phyloP scores from a whole-genome alignment of 2,888 invertebrate species.

The Tanytarsus gracilentus region DNA sequence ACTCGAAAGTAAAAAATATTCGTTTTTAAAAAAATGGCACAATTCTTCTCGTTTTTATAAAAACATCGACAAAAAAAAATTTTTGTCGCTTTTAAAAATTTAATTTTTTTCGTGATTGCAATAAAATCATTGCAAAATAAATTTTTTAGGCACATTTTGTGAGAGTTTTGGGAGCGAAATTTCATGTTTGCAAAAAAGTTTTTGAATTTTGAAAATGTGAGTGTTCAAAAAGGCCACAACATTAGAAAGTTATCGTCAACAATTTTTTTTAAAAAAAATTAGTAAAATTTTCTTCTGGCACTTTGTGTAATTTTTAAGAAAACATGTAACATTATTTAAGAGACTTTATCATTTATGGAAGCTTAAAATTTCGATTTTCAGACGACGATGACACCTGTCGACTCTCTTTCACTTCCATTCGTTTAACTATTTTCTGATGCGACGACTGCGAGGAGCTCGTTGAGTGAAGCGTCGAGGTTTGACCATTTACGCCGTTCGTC shows the following conservation, averaged over 20 bases:
- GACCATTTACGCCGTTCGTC: conserved; percentile 1
- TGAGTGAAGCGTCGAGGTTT: conserved; percentile 17
- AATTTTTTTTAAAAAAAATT: background rate
- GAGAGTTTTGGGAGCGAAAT: too few relatives aligned
- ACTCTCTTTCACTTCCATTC: conserved; percentile 20
- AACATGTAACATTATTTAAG: conserved; percentile 2
- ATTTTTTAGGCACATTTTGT: conserved; percentile 16
- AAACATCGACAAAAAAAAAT: too few relatives aligned
- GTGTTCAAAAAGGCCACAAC: conserved; percentile 20
- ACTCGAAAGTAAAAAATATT: too few relatives aligned
- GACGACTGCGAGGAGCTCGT: conserved; percentile 25
- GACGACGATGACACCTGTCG: conserved; percentile 9
- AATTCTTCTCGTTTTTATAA: conserved; percentile 6
- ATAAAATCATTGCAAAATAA: background rate
- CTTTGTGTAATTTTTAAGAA: conserved; percentile 18
- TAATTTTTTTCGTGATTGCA: background rate
- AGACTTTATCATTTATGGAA: conserved; percentile 35
- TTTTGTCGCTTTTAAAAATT: conserved; percentile 2
- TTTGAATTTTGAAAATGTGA: too few relatives aligned
- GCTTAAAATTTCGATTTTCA: conserved; percentile 36
- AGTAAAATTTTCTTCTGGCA: conserved; percentile 21
- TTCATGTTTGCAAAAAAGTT: too few relatives aligned
- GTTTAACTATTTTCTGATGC: conserved; percentile 25
- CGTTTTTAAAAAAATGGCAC: conserved; percentile 11
- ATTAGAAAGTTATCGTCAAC: conserved; percentile 9